These are phyloP conservation scores for Nephrotoma guestfalica DNA, from an alignment of 2,888 invertebrate genomes.

Conservation along the genomic window DNA sequence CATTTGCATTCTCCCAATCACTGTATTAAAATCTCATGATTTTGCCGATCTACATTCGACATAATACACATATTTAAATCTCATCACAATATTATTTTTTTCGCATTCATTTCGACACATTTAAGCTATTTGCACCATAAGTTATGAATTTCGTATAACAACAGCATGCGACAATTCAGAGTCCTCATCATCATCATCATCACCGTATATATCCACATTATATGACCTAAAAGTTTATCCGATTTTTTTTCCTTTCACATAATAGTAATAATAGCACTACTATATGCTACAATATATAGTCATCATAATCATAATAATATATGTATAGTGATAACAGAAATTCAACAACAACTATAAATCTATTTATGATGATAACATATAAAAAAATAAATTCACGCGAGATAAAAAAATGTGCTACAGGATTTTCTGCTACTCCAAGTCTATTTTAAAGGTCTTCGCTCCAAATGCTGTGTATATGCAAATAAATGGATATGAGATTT, in stretches of 20 bases:
- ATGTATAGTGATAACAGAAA: background rate
- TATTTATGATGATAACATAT: background rate
- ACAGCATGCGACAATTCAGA: background rate
- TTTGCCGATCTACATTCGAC: background rate
- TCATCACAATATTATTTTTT: background rate
- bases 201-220: background rate
- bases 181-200: background rate
- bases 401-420: background rate
- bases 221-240: background rate
- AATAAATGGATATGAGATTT: background rate
- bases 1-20: background rate
- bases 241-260: background rate
- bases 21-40: background rate
- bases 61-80: background rate
- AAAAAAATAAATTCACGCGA: background rate
- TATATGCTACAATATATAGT: background rate
- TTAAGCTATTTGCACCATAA: background rate
- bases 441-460: background rate
- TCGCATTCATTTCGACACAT: background rate
- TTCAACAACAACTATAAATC: background rate
- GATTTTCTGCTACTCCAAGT: background rate
- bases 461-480: background rate
- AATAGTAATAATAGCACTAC: background rate
- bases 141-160: background rate
- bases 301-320: background rate